Evolutionary conservation across 2,113 vertebrate genomes (phyloP).

Genomic region (Dromaius novaehollandiae): DNA sequence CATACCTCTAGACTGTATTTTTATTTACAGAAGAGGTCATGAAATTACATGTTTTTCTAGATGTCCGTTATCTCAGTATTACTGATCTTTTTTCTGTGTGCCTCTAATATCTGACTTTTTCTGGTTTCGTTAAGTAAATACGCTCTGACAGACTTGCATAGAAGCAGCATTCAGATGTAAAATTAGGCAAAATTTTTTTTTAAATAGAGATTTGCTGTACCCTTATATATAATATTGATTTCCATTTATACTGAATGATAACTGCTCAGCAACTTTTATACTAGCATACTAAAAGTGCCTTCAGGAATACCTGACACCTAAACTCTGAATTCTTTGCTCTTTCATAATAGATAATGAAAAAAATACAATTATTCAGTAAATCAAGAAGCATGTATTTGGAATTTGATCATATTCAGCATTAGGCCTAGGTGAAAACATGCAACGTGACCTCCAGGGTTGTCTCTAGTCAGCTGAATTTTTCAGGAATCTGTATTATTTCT

Average conservation of each 20-base stretch:
- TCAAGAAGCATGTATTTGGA: not conserved
- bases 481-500: not conserved
- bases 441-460: not conserved
- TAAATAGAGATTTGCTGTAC: not conserved
- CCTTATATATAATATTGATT: not conserved
- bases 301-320: not conserved
- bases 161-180: not conserved
- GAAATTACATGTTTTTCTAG: constrained; percentile 50
- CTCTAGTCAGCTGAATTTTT: not conserved
- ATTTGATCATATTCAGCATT: not conserved
- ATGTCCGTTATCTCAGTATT: constrained; percentile 22
- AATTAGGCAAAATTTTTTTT: not conserved
- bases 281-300: not conserved
- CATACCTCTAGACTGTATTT: constrained; percentile 57
- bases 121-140: constrained; percentile 35
- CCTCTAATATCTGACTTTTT: constrained; percentile 6
- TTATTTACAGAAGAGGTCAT: not conserved
- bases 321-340: not conserved
- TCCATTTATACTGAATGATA: not conserved
- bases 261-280: not conserved
- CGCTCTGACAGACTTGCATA: not conserved
- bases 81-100: not conserved
- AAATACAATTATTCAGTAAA: not conserved
- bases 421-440: not conserved
- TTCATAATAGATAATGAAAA: not conserved